Percentiles rank a stretch among this genome's conserved stretches.
These are phyloP conservation scores for Luehdorfia chinensis DNA, from an alignment of 1,140 invertebrate species.

Conservation along the genomic window DNA sequence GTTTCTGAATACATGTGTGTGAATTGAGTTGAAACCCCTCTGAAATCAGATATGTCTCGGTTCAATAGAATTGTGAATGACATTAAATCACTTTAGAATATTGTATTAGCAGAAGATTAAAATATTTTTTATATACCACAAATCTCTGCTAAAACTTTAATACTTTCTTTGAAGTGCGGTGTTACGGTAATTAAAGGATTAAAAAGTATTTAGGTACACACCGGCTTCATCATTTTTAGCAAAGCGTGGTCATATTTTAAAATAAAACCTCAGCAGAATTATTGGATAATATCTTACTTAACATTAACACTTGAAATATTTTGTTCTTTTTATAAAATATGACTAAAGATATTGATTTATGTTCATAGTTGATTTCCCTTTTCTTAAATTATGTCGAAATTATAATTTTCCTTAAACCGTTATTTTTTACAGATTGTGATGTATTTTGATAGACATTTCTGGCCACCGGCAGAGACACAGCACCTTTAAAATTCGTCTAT, in stretches of 20 bases:
- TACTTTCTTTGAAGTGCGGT: background rate
- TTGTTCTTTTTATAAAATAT: too few relatives aligned
- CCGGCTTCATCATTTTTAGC: background rate
- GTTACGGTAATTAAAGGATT: slow-evolving; percentile 8
- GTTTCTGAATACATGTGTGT: slow-evolving; percentile 61
- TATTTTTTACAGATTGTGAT: slow-evolving; percentile 9
- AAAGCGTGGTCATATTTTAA: background rate
- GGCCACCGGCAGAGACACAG: slow-evolving; percentile 59
- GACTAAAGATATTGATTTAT: too few relatives aligned
- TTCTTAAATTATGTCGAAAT: too few relatives aligned
- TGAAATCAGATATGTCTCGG: slow-evolving; percentile 52
- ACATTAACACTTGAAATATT: too few relatives aligned
- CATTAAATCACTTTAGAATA: slow-evolving; percentile 10
- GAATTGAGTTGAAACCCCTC: slow-evolving; percentile 54
- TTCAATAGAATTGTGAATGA: slow-evolving; percentile 41
- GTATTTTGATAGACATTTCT: slow-evolving; percentile 38
- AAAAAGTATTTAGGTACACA: background rate
- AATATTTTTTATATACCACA: too few relatives aligned
- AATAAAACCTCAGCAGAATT: too few relatives aligned
- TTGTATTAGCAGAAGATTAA: slow-evolving; percentile 4
- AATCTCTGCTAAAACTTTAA: slow-evolving; percentile 3
- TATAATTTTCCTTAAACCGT: too few relatives aligned
- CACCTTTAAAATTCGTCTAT: slow-evolving; percentile 71
- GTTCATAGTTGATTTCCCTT: too few relatives aligned
- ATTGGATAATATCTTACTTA: too few relatives aligned